Evolutionary conservation across 2,113 vertebrate species (phyloP), one percentile per base, ranked within the genome.

Genomic region (Lasiurus borealis): DNA sequence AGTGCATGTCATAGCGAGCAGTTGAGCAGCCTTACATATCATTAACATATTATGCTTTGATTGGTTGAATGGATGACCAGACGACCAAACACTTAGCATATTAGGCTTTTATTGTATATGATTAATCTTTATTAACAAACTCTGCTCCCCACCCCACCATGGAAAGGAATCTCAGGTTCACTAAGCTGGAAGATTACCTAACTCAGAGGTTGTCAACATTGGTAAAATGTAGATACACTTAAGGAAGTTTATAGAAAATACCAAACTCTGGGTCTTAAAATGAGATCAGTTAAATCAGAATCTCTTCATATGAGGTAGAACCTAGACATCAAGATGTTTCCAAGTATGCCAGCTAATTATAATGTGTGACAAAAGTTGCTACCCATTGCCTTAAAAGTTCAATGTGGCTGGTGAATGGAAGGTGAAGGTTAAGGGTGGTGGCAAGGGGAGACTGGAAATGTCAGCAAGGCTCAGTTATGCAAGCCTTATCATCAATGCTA

Each of bases 281-380:
- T 64, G 46, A 85, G 34, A 68, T 84, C 31, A 66, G 29, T 88
- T 57, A 84, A 88, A 64, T 84, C 19, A 76, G 44, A 93, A 69
- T 90, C 7, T 91, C 57, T 34, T 69, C 14, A 23, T 93, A 52
- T 88, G 52, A 86, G 10, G 11, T 57, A 18, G 0, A 81, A 13
- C 1, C 15, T 40, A 34, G 40, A 14, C 0, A 36, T 83, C n/a
- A 54, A 44, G 50, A 57, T 92, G 16, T 77, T 90, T 85, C 59
- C 9, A 44, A 83, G 46, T 73, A 29, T 80, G 14, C 44, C 54
- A 64, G 44, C 11, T 59, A n/a, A 50, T 69, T 82, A 14, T 62
- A 50, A 40, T 18, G 14, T 73, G 9, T 10, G 59, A 4, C 6
- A 25, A 59, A 46, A 31, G 64, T 62, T 82, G 52, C 40, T 14